A percentile compares a stretch with the other conserved stretches of the same genome.
Conservation (phyloP, 2,888 invertebrate genomes). For the Halictus ligatus region DNA sequence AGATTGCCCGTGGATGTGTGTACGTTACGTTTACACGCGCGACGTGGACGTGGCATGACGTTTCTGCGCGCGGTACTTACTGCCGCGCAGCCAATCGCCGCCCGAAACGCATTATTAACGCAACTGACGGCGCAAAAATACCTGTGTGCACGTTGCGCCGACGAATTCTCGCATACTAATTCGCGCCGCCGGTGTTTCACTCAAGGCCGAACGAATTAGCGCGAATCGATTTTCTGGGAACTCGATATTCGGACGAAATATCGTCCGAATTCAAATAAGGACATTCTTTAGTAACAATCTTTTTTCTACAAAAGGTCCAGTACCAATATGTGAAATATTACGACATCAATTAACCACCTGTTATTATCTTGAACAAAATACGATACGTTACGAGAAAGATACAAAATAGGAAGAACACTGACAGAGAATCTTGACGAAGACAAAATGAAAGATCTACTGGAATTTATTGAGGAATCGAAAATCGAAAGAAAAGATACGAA, state of each 20-base stretch:
- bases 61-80: conserved; percentile 37
- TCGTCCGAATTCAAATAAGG: no score
- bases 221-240: background rate
- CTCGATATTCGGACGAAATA: background rate
- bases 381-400: no score
- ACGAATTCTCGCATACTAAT: conserved; percentile 3
- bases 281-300: no score
- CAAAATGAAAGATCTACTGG: no score
- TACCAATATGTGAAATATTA: no score
- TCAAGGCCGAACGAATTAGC: background rate
- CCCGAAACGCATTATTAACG: conserved; percentile 52
- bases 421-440: no score
- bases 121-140: conserved; percentile 48
- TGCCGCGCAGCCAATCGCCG: conserved; percentile 26
- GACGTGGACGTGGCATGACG: conserved; percentile 11
- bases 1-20: conserved; percentile 55
- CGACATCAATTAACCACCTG: no score
- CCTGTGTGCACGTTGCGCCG: conserved; percentile 17
- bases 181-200: background rate
- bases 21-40: conserved; percentile 30
- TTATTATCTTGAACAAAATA: no score
- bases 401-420: no score
- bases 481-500: no score
- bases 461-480: no score
- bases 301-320: no score